Percentiles rank a stretch among this genome's conserved stretches.
These are phyloP conservation scores for Podarcis raffonei DNA, from an alignment of 2,113 vertebrate genomes.

Conservation along the genomic window DNA sequence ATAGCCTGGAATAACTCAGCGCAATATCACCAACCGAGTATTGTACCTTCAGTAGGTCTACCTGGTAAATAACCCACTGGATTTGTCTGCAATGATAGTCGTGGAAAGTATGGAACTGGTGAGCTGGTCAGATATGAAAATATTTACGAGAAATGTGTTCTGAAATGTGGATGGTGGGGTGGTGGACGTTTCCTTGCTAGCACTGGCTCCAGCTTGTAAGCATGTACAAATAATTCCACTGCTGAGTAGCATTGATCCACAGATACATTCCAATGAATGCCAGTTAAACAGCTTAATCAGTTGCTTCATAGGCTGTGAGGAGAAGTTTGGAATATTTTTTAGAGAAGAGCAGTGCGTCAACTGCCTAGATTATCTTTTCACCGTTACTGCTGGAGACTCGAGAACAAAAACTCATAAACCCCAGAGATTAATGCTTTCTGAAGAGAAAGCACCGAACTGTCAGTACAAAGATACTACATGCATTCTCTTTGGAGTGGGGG, in stretches of 20 bases:
- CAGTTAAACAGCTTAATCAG: neutral
- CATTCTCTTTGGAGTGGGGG: neutral
- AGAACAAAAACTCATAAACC: neutral
- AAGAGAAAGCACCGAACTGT: neutral
- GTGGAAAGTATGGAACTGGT: neutral
- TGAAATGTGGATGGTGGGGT: neutral
- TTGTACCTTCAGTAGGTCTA: neutral
- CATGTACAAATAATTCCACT: neutral
- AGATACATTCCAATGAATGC: neutral
- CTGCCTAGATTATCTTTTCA: neutral
- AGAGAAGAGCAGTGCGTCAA: neutral
- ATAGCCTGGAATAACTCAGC: no score
- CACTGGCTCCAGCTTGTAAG: neutral
- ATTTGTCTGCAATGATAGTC: neutral
- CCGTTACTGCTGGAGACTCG: neutral
- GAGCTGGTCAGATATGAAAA: neutral
- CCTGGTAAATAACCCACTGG: neutral
- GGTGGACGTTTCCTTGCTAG: neutral
- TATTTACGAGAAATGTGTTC: neutral
- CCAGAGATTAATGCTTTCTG: accelerated
- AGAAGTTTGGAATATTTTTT: neutral
- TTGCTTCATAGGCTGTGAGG: neutral
- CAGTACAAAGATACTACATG: neutral
- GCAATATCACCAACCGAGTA: neutral
- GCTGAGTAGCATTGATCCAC: neutral